Conservation (phyloP, 2,113 vertebrate genomes). For the Zeus faber region DNA sequence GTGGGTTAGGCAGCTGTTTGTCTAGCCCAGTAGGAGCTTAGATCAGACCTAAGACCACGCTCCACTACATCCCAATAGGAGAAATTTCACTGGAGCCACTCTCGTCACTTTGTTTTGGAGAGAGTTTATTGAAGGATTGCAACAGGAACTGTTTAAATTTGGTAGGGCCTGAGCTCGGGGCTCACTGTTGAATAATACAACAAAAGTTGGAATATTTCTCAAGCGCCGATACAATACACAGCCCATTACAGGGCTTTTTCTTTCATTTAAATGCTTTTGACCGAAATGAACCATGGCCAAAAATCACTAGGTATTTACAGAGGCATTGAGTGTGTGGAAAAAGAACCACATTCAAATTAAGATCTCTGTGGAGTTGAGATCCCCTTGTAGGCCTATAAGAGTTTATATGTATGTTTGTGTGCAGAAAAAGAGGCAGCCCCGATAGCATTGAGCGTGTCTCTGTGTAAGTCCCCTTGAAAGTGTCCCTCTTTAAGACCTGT, state of each 20-base stretch:
- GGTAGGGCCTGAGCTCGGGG: not conserved
- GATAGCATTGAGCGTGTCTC: slow-evolving; percentile 67
- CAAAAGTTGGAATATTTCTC: not conserved
- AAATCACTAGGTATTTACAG: slow-evolving; percentile 19
- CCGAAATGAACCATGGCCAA: slow-evolving; percentile 26
- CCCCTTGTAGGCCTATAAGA: slow-evolving; percentile 60
- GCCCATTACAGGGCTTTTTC: slow-evolving; percentile 44
- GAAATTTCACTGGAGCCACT: slow-evolving; percentile 50
- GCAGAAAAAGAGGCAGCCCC: slow-evolving; percentile 60
- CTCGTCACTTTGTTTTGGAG: slow-evolving; percentile 60
- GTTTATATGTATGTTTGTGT: slow-evolving; percentile 70
- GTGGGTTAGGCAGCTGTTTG: slow-evolving; percentile 66
- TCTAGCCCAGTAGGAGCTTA: slow-evolving; percentile 66
- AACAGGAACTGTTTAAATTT: not conserved
- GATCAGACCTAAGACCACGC: slow-evolving; percentile 65
- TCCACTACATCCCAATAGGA: slow-evolving; percentile 69
- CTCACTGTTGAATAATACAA: not conserved
- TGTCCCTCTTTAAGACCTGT: slow-evolving; percentile 73
- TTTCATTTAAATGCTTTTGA: not conserved
- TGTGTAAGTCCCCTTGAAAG: slow-evolving; percentile 77
- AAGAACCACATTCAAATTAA: slow-evolving; percentile 57
- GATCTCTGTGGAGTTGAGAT: slow-evolving; percentile 57
- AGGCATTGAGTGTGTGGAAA: slow-evolving; percentile 21
- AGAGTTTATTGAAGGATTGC: slow-evolving; percentile 48
- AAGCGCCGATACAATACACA: no score